Evolutionary conservation across 2,113 vertebrate genomes (phyloP), one percentile per base, ranked within the genome.

Genomic region (Axis porcinus): DNA sequence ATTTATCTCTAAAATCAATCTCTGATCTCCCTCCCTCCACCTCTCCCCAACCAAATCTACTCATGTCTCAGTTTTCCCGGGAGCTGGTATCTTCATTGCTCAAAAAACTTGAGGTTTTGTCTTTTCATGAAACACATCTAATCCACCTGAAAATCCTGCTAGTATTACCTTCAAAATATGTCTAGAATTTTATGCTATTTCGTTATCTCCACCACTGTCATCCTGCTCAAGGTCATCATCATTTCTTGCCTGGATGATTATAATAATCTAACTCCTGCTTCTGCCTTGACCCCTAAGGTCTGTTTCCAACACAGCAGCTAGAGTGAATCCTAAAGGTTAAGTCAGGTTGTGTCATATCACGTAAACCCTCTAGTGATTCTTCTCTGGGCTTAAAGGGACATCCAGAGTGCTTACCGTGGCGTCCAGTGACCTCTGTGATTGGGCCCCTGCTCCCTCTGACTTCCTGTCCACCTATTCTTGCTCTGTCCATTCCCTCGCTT

Each of bases 401-500:
- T 28, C 50, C 8, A 1, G 23, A 62, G 36, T 84, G 28, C 27
- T 64, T 33, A 47, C 11, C 17, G 1, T 19, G 78, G 19, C 14
- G 5, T 74, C 1, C 58, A n/a, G 12, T 27, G 50, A 28, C 54
- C n/a, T 57, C 6, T 33, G 58, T 30, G 55, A 25, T 84, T n/a
- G 8, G 85, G 19, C 2, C 23, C 25, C 8, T 2, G 0, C 50
- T 47, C 16, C 16, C 33, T 47, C 50, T 5, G 82, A 36, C 6
- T 19, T 36, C 8, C 3, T 45, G 0, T 1, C 11, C 7, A 30
- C 58, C 30, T 15, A 0, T 30, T 81, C 50, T 67, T 13, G 28
- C 40, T 16, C 6, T 0, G 12, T 36, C 1, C 0, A 0, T 1
- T 23, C 28, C 4, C 0, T 23, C 58, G 0, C 0, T 10, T 2